A percentile compares a stretch with the other conserved stretches of the same genome.
Evolutionary conservation across 1,140 invertebrate species (phyloP).

Genomic region (Polypedilum pembai): DNA sequence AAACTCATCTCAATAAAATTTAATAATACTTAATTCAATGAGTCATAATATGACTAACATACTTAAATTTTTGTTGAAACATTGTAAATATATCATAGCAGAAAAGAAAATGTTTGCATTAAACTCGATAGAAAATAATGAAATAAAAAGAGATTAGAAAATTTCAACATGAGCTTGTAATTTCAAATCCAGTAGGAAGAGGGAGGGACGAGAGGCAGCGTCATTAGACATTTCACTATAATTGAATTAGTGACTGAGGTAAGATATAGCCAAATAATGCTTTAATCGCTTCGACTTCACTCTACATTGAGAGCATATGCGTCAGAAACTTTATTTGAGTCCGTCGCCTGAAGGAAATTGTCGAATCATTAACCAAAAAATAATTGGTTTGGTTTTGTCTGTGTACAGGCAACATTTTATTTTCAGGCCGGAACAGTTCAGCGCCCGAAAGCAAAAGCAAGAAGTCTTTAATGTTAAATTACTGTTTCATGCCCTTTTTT

Average conservation of each 20-base stretch:
- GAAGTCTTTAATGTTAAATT: slow-evolving; percentile 15
- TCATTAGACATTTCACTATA: neutral
- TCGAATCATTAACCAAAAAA: slow-evolving; percentile 22
- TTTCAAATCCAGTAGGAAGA: neutral
- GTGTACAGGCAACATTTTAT: no score
- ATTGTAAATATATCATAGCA: no score
- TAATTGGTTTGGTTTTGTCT: slow-evolving; percentile 26
- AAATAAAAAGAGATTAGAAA: no score
- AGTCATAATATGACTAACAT: no score
- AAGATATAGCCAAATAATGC: neutral
- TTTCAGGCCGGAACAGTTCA: slow-evolving; percentile 18
- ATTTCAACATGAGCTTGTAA: no score
- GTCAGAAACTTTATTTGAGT: neutral
- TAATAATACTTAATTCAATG: no score
- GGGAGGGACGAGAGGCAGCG: neutral
- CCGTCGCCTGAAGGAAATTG: neutral
- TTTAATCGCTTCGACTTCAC: neutral
- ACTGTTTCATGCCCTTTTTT: slow-evolving; percentile 14
- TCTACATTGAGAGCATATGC: neutral
- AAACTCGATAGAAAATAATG: no score
- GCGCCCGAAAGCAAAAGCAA: neutral
- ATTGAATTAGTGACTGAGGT: neutral
- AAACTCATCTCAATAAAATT: no score
- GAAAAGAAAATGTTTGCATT: no score
- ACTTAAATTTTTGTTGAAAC: no score